Evolutionary conservation across 2,113 vertebrate species (phyloP).

Genomic region (Pseudorectes ferrugineus): DNA sequence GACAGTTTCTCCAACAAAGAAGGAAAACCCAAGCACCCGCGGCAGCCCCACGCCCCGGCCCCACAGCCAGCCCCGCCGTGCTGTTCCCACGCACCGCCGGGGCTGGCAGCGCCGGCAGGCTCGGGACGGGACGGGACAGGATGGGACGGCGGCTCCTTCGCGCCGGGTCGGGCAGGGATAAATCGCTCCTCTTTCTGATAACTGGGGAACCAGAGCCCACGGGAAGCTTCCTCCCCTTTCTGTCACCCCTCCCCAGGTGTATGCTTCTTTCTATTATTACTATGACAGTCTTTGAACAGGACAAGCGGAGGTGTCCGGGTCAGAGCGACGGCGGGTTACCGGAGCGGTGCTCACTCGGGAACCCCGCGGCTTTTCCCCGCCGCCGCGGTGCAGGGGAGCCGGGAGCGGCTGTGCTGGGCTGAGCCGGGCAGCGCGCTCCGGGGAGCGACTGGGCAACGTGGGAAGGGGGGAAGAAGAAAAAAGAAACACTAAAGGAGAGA

Average conservation of each 20-base stretch:
- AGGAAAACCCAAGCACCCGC: background rate
- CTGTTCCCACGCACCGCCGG: conserved; percentile 1
- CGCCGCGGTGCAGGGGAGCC: background rate
- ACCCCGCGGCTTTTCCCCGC: background rate
- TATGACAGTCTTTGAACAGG: background rate
- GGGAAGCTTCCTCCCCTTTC: background rate
- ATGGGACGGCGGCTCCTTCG: background rate
- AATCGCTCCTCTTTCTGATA: background rate
- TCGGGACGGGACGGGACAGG: background rate
- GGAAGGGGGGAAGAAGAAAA: background rate
- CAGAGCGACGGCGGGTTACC: background rate
- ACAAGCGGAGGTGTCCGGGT: background rate
- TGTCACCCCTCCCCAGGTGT: background rate
- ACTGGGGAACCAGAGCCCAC: background rate
- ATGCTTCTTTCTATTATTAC: background rate
- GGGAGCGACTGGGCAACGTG: background rate
- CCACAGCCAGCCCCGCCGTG: background rate
- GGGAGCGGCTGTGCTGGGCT: background rate
- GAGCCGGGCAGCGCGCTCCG: background rate
- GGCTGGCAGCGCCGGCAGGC: background rate
- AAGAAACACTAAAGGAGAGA: background rate
- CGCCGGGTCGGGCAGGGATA: background rate
- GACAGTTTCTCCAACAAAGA: background rate
- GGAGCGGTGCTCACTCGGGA: background rate
- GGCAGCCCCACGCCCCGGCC: background rate